phyloP scores from a whole-genome alignment of 2,797 vertebrate genomes.

The Atherinosoma microstoma region DNA sequence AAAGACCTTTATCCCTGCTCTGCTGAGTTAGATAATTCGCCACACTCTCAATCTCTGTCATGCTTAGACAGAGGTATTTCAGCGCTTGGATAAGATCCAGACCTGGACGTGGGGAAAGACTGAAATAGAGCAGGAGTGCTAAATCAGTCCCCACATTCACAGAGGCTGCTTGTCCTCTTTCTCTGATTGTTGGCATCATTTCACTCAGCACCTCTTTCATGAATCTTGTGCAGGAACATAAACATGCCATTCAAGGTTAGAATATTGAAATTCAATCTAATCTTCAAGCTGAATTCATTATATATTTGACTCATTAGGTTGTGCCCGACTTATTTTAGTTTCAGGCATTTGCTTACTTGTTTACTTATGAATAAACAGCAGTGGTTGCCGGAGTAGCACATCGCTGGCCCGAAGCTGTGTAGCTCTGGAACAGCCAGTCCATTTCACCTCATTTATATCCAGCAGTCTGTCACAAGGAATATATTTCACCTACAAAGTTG shows the following conservation, averaged over 20 bases:
- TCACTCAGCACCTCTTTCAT: conserved; percentile 25
- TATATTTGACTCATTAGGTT: not conserved
- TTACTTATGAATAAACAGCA: conserved; percentile 42
- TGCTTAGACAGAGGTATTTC: conserved; percentile 35
- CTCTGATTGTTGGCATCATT: conserved; percentile 23
- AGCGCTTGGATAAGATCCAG: conserved; percentile 43
- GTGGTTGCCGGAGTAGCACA: conserved; percentile 43
- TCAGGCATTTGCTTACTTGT: conserved; percentile 14
- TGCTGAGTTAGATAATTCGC: conserved; percentile 13
- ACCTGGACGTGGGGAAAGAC: conserved; percentile 22
- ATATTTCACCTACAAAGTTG: conserved; percentile 21
- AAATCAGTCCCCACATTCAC: conserved; percentile 32
- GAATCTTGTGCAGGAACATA: not conserved
- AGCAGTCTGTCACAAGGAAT: conserved; percentile 38
- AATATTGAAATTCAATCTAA: conserved; percentile 9
- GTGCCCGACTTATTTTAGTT: conserved; percentile 4
- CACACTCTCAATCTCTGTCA: conserved; percentile 32
- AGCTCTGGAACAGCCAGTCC: conserved; percentile 32
- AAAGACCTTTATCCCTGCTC: conserved; percentile 29
- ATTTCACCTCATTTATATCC: conserved; percentile 50
- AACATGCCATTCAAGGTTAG: conserved; percentile 9
- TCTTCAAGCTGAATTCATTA: not conserved
- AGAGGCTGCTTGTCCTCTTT: conserved; percentile 32
- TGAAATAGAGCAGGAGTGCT: conserved; percentile 25
- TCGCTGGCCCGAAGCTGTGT: conserved; percentile 40